These are phyloP conservation scores for Athetis lepigone DNA, from an alignment of 2,888 invertebrate genomes.

Conservation along the genomic window DNA sequence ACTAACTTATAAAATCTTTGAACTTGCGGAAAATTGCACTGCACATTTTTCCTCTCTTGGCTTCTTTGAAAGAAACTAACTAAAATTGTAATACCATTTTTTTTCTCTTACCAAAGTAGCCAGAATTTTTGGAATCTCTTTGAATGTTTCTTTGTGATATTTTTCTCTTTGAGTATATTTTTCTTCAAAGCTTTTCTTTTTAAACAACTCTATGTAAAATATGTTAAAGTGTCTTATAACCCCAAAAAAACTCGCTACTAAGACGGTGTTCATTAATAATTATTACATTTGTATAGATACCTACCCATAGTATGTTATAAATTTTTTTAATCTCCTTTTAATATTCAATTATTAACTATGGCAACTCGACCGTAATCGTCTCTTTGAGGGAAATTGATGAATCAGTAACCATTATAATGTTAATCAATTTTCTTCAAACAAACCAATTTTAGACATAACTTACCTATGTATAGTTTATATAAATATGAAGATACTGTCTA, in stretches of 20 bases:
- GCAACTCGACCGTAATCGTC: not conserved
- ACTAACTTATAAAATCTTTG: conserved; percentile 1
- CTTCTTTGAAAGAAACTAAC: no score
- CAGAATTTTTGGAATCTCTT: not conserved
- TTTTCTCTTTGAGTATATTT: no score
- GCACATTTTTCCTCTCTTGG: not conserved
- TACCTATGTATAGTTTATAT: no score
- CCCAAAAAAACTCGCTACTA: not conserved
- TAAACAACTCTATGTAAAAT: not conserved
- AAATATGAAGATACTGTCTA: no score
- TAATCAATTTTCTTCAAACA: conserved; percentile 22
- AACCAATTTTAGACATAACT: conserved; percentile 9
- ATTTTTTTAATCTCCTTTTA: conserved; percentile 12
- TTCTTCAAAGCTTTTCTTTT: no score
- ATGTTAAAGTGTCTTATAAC: conserved; percentile 13
- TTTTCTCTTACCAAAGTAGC: not conserved
- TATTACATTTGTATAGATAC: not conserved
- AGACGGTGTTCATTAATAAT: conserved; percentile 12
- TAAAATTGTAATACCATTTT: not conserved
- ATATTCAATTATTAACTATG: conserved; percentile 15
- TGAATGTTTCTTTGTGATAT: not conserved
- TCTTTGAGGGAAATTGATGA: conserved; percentile 32
- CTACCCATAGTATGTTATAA: conserved; percentile 1
- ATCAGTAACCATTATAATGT: conserved; percentile 12
- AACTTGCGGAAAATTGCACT: not conserved